Percentiles rank a stretch among this genome's conserved stretches.
Evolutionary conservation across 2,888 invertebrate species (phyloP).

Genomic region (Ormyrus thymus): DNA sequence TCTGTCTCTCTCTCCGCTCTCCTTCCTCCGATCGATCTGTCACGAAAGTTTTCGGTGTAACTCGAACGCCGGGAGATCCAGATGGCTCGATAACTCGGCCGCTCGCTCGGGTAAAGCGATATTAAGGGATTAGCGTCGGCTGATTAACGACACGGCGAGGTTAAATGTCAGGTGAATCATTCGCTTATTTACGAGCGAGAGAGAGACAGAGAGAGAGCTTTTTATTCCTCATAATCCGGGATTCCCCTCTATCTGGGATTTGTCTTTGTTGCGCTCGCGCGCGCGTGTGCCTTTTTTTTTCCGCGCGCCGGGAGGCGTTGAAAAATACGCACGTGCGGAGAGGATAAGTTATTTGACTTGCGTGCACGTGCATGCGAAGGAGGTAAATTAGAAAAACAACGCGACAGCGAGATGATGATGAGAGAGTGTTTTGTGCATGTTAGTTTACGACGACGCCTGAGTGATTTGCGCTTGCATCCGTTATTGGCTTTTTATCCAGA

Average conservation of each 20-base stretch:
- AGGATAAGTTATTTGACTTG: conserved; percentile 17
- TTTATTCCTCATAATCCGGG: conserved; percentile 20
- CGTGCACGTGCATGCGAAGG: neutral
- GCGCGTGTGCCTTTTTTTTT: neutral
- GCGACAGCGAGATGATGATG: neutral
- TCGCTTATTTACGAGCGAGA: conserved; percentile 21
- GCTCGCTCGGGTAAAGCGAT: conserved; percentile 63
- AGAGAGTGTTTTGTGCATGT: neutral
- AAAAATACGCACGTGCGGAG: neutral
- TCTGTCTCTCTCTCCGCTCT: conserved; percentile 14
- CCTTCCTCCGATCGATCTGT: conserved; percentile 39
- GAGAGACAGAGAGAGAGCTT: conserved; percentile 3
- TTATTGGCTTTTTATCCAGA: neutral
- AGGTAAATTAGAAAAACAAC: conserved; percentile 3
- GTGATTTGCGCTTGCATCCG: neutral
- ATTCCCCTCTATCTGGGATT: conserved; percentile 19
- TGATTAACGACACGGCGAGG: conserved; percentile 38
- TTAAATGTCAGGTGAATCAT: conserved; percentile 49
- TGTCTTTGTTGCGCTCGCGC: conserved; percentile 1
- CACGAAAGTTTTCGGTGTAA: neutral
- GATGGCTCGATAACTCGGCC: conserved; percentile 62
- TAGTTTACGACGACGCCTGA: neutral
- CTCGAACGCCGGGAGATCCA: conserved; percentile 26
- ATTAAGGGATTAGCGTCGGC: conserved; percentile 66
- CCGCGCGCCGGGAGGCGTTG: neutral